Conservation (phyloP, 2,113 vertebrate genomes). For the Mesocricetus auratus region DNA sequence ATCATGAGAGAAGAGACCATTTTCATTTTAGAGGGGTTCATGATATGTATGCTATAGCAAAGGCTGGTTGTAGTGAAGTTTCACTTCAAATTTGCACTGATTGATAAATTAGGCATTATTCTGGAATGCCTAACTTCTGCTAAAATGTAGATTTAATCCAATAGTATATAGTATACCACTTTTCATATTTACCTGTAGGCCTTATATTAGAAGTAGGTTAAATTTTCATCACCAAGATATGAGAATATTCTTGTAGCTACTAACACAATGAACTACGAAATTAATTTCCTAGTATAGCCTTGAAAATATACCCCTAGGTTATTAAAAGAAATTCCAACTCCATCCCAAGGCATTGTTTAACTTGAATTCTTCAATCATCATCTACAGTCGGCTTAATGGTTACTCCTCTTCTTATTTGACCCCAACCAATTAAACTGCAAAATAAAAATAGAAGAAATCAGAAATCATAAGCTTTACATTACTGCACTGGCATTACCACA, state of each 20-base stretch:
- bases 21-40: conserved; percentile 86
- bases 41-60: conserved; percentile 78
- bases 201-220: conserved; percentile 82
- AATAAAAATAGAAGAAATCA: conserved; percentile 71
- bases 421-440: conserved; percentile 98
- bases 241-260: conserved; percentile 80
- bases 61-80: conserved; percentile 78
- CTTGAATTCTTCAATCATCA: conserved; percentile 92
- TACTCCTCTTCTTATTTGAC: conserved; percentile 99
- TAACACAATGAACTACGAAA: conserved; percentile 79
- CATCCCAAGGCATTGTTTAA: conserved; percentile 60
- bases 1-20: conserved; percentile 82
- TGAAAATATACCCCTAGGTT: conserved; percentile 81
- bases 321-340: conserved; percentile 80
- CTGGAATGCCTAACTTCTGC: conserved; percentile 80
- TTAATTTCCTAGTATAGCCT: conserved; percentile 73
- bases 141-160: conserved; percentile 81
- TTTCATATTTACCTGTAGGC: conserved; percentile 82
- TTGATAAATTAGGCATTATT: conserved; percentile 86
- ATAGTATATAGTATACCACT: conserved; percentile 66
- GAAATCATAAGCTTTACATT: conserved; percentile 34
- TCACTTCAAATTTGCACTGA: conserved; percentile 80
- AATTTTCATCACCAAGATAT: conserved; percentile 79
- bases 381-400: conserved; percentile 99
- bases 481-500: conserved; percentile 51